Evolutionary conservation across 23 tunicate genomes (phyloP).

Genomic region (Trididemnum miniatum): DNA sequence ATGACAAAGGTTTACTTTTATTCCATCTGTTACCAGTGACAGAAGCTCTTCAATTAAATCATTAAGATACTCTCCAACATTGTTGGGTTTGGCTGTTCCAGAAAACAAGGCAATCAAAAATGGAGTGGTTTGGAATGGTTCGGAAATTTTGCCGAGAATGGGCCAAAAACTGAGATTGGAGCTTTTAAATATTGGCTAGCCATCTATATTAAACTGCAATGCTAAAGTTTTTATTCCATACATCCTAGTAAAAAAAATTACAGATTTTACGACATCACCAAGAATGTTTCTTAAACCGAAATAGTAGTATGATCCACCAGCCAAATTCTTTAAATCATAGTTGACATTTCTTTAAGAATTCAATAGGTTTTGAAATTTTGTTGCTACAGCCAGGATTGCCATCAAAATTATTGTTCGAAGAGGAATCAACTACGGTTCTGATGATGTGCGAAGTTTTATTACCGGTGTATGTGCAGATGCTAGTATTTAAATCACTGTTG

Average conservation of each 20-base stretch:
- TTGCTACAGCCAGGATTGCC: no score
- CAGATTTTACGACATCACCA: not conserved
- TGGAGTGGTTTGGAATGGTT: not conserved
- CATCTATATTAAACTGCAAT: not conserved
- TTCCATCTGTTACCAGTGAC: not conserved
- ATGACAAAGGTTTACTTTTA: no score
- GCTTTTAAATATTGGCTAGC: not conserved
- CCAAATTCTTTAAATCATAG: not conserved
- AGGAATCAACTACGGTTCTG: no score
- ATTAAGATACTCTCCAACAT: not conserved
- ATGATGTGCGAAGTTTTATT: no score
- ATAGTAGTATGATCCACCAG: not conserved
- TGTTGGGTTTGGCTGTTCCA: not conserved
- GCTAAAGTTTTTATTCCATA: not conserved
- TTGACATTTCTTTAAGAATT: no score
- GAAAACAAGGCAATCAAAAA: not conserved
- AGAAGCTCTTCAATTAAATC: not conserved
- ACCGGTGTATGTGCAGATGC: no score
- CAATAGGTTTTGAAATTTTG: no score
- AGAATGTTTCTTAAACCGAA: not conserved
- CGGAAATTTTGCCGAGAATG: not conserved
- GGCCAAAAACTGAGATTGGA: not conserved
- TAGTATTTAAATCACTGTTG: no score
- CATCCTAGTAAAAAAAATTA: no score
- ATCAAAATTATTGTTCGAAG: no score